Percentiles rank a stretch among this genome's conserved stretches.
phyloP scores from a whole-genome alignment of 2,888 invertebrate genomes.

The Ceraclea dissimilis region DNA sequence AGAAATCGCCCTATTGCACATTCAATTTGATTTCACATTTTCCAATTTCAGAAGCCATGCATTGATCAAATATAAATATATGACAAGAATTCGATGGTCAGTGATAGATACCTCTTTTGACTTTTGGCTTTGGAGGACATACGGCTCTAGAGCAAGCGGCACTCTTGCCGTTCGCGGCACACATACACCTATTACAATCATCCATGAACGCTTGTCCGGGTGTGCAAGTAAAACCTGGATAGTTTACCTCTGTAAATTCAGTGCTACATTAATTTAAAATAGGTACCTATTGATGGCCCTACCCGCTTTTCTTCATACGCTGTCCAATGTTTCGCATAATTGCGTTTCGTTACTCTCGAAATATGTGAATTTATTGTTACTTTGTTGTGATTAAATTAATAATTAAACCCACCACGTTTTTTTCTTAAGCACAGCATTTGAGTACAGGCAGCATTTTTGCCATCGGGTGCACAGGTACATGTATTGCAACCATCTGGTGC shows the following conservation, averaged over 20 bases:
- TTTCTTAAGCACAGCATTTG: neutral
- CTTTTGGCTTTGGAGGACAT: conserved; percentile 7
- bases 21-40: too few relatives aligned
- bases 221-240: conserved; percentile 19
- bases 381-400: too few relatives aligned
- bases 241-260: conserved; percentile 13
- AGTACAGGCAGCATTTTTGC: conserved; percentile 43
- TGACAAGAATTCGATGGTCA: too few relatives aligned
- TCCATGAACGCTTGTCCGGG: conserved; percentile 15
- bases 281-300: too few relatives aligned
- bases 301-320: too few relatives aligned
- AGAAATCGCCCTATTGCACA: neutral
- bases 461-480: conserved; percentile 44
- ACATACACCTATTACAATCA: conserved; percentile 19
- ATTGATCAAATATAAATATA: too few relatives aligned
- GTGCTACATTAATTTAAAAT: too few relatives aligned
- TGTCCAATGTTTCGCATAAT: too few relatives aligned
- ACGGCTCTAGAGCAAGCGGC: conserved; percentile 12
- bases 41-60: too few relatives aligned
- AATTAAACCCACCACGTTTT: neutral
- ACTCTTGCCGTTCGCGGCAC: conserved; percentile 16
- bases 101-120: neutral
- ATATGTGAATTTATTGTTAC: too few relatives aligned
- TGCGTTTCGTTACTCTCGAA: too few relatives aligned
- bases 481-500: conserved; percentile 37